phyloP scores from a whole-genome alignment of 2,888 invertebrate species.

The Graphium colonna region DNA sequence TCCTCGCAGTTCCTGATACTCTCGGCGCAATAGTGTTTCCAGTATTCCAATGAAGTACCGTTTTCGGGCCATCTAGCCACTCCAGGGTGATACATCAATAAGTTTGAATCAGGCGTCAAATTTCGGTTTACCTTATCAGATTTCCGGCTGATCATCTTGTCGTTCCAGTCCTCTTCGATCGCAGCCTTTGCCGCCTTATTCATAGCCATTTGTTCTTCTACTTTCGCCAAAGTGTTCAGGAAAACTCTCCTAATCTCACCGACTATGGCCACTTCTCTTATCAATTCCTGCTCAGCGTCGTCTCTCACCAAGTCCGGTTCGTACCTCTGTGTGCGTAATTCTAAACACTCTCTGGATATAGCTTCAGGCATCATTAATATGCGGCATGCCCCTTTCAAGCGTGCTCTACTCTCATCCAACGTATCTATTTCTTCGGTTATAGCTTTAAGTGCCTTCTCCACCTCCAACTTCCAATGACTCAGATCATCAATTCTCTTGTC shows the following conservation, averaged over 20 bases:
- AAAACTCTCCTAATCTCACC: slow-evolving; percentile 84
- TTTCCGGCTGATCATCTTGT: slow-evolving; percentile 88
- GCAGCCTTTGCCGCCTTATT: slow-evolving; percentile 88
- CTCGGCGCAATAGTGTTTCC: slow-evolving; percentile 90
- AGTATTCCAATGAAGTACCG: slow-evolving; percentile 84
- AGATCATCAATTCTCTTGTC: slow-evolving; percentile 59
- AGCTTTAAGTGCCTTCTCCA: slow-evolving; percentile 81
- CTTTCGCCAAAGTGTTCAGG: slow-evolving; percentile 81
- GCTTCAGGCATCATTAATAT: slow-evolving; percentile 86
- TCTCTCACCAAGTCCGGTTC: slow-evolving; percentile 89
- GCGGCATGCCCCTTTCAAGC: slow-evolving; percentile 83
- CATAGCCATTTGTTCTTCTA: slow-evolving; percentile 84
- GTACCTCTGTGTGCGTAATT: slow-evolving; percentile 83
- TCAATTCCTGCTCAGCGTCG: slow-evolving; percentile 88
- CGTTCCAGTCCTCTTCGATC: slow-evolving; percentile 94
- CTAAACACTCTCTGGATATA: slow-evolving; percentile 86
- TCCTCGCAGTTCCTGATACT: slow-evolving; percentile 87
- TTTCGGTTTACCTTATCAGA: slow-evolving; percentile 84
- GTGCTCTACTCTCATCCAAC: slow-evolving; percentile 82
- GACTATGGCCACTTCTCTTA: slow-evolving; percentile 87
- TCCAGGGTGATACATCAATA: slow-evolving; percentile 88
- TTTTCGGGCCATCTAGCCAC: slow-evolving; percentile 89
- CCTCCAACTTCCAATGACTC: slow-evolving; percentile 84
- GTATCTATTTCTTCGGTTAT: slow-evolving; percentile 83
- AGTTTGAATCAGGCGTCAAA: slow-evolving; percentile 83